phyloP scores from a whole-genome alignment of 2,797 vertebrate species.

The Brachyrhaphis roseni region DNA sequence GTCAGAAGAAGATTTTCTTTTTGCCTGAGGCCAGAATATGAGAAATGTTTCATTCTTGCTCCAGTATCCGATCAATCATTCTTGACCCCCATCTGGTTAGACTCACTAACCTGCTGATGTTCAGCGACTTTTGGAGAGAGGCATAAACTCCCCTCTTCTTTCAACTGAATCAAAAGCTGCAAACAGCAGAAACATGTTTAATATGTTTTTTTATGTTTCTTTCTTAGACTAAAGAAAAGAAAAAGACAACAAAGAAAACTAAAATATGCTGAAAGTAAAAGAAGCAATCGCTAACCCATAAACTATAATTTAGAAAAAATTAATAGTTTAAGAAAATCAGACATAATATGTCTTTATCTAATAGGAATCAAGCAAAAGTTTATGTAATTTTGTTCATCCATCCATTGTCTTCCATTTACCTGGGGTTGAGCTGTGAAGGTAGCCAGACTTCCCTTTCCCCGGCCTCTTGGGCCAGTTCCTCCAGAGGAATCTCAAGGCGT shows the following conservation, averaged over 20 bases:
- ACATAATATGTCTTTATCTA: neutral
- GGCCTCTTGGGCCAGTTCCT: too few relatives aligned
- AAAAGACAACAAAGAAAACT: neutral
- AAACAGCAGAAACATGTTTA: neutral
- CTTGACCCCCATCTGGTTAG: neutral
- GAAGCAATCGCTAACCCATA: neutral
- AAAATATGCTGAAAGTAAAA: neutral
- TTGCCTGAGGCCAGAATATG: constrained; percentile 8
- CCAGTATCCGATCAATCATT: neutral
- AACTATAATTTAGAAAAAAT: too few relatives aligned
- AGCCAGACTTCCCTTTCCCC: too few relatives aligned
- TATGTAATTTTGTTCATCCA: neutral
- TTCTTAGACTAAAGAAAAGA: neutral
- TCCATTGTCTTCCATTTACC: too few relatives aligned
- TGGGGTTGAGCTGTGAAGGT: too few relatives aligned
- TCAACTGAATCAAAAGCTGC: neutral
- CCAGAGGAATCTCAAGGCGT: too few relatives aligned
- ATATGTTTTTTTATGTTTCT: neutral
- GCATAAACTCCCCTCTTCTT: neutral
- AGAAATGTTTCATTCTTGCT: neutral
- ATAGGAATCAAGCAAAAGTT: neutral
- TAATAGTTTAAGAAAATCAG: too few relatives aligned
- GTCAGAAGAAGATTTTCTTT: neutral
- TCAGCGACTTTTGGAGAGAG: neutral
- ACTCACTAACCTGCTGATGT: neutral